These are phyloP conservation scores for Poicephalus meyeri DNA, from an alignment of 2,113 vertebrate genomes.

Conservation along the genomic window DNA sequence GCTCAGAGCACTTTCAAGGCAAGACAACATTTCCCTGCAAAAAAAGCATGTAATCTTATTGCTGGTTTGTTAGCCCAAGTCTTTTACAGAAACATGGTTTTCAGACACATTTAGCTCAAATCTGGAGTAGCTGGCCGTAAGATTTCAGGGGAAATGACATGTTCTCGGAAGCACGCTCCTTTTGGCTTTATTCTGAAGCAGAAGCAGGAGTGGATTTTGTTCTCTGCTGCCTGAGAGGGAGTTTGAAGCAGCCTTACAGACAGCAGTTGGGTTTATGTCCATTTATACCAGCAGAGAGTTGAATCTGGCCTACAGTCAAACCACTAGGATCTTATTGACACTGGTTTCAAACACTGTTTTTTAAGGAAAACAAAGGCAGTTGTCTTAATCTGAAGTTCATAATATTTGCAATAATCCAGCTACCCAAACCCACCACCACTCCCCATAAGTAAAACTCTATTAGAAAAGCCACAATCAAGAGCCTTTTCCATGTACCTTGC, in stretches of 20 bases:
- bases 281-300: not conserved
- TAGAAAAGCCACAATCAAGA: not conserved
- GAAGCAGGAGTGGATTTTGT: not conserved
- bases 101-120: not conserved
- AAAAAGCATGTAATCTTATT: not conserved
- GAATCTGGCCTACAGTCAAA: not conserved
- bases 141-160: not conserved
- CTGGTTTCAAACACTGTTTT: not conserved
- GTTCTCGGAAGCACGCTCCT: not conserved
- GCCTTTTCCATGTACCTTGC: not conserved
- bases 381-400: not conserved
- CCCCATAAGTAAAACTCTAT: not conserved
- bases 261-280: not conserved
- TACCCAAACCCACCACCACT: not conserved
- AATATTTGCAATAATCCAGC: not conserved
- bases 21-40: not conserved
- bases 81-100: not conserved
- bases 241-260: not conserved
- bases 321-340: not conserved
- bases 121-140: not conserved
- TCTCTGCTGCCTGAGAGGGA: not conserved
- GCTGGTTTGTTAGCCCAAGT: not conserved
- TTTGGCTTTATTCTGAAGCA: not conserved
- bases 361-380: not conserved
- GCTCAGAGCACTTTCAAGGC: not conserved